phyloP scores from a whole-genome alignment of 2,888 invertebrate species.

The Ophion ellenae region DNA sequence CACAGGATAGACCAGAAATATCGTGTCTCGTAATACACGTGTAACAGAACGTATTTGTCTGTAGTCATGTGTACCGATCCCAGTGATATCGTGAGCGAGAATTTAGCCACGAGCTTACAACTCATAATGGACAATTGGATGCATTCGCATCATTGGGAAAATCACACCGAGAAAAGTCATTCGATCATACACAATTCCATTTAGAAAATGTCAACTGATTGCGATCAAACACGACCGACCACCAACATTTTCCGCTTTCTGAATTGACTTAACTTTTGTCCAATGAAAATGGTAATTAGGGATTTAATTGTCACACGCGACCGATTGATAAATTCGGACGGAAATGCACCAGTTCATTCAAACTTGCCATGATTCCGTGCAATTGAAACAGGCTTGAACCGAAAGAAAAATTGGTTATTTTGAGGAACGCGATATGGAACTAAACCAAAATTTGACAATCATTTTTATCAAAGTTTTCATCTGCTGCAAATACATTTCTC shows the following conservation, averaged over 20 bases:
- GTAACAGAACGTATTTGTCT: constrained; percentile 39
- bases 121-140: constrained; percentile 20
- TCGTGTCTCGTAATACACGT: constrained; percentile 33
- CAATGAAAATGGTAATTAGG: too few species aligned
- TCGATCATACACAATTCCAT: background rate
- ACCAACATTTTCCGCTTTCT: background rate
- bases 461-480: too few species aligned
- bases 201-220: background rate
- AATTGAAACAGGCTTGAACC: too few species aligned
- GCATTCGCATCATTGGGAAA: background rate
- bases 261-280: too few species aligned
- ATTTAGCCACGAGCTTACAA: constrained; percentile 26
- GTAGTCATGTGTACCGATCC: constrained; percentile 13
- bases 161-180: background rate
- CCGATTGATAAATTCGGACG: too few species aligned
- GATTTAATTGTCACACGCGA: too few species aligned
- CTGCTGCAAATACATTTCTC: too few species aligned
- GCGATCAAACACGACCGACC: background rate
- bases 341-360: too few species aligned
- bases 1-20: constrained; percentile 42
- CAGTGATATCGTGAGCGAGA: constrained; percentile 20
- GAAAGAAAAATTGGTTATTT: too few species aligned
- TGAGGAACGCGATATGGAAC: too few species aligned
- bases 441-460: too few species aligned
- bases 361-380: too few species aligned